Conservation (phyloP, 2,888 invertebrate genomes). For the Nasonia oneida region DNA sequence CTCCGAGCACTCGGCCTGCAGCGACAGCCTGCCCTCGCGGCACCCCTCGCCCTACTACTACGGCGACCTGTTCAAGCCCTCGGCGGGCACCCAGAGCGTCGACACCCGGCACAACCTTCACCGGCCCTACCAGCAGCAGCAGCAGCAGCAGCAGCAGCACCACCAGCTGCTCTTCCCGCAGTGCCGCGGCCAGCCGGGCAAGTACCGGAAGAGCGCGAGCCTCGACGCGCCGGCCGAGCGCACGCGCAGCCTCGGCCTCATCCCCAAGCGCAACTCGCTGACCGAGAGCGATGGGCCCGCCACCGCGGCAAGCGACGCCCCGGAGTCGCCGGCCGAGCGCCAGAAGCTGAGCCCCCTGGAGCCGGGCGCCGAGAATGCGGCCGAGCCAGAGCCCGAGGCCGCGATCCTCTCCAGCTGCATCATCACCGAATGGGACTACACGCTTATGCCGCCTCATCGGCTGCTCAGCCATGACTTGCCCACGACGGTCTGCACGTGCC, state of each 20-base stretch:
- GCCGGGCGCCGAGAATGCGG: neutral
- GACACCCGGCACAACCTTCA: neutral
- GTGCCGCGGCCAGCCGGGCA: slow-evolving; percentile 65
- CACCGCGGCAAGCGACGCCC: slow-evolving; percentile 76
- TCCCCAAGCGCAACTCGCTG: slow-evolving; percentile 85
- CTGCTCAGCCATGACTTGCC: slow-evolving; percentile 81
- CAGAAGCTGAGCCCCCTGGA: slow-evolving; percentile 71
- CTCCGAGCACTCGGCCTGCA: slow-evolving; percentile 78
- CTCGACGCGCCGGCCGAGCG: slow-evolving; percentile 84
- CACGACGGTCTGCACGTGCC: slow-evolving; percentile 85
- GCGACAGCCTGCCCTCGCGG: slow-evolving; percentile 81
- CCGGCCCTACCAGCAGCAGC: neutral
- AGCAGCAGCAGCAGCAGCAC: slow-evolving; percentile 33
- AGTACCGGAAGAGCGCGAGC: slow-evolving; percentile 87
- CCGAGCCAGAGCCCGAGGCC: slow-evolving; percentile 68
- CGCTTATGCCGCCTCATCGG: slow-evolving; percentile 88
- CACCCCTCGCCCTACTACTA: slow-evolving; percentile 92
- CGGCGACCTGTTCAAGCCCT: slow-evolving; percentile 86
- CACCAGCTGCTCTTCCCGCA: slow-evolving; percentile 30
- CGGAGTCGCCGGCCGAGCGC: slow-evolving; percentile 74
- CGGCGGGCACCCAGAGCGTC: slow-evolving; percentile 13
- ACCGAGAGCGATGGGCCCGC: slow-evolving; percentile 84
- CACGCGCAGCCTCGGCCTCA: slow-evolving; percentile 63
- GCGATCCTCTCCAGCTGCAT: slow-evolving; percentile 77
- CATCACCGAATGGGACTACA: slow-evolving; percentile 78